Conservation (phyloP, 2,888 invertebrate species). For the Hecatera dysodea region DNA sequence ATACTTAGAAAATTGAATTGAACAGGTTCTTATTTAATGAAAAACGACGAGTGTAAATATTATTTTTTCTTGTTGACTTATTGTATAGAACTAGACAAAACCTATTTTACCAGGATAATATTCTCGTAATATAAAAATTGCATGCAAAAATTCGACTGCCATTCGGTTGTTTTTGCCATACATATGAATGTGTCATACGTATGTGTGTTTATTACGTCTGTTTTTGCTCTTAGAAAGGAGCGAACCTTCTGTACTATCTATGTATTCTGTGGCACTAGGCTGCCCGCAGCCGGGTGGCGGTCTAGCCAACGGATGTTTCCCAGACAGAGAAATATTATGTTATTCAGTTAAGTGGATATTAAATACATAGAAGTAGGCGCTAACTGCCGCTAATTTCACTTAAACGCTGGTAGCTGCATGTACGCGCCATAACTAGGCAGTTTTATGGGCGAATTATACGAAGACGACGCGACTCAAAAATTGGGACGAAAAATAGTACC, state of each 20-base stretch:
- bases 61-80: too few species aligned
- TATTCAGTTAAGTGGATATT: slow-evolving; percentile 77
- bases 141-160: background rate
- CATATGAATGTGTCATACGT: background rate
- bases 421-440: slow-evolving; percentile 55
- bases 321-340: slow-evolving; percentile 77
- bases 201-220: too few species aligned
- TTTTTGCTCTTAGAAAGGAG: background rate
- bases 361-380: slow-evolving; percentile 75
- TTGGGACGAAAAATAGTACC: slow-evolving; percentile 65
- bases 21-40: too few species aligned
- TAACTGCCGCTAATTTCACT: slow-evolving; percentile 78
- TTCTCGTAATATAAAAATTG: too few species aligned
- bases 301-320: slow-evolving; percentile 76
- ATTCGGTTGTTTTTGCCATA: background rate
- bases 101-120: too few species aligned
- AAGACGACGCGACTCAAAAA: slow-evolving; percentile 60
- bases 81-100: too few species aligned
- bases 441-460: slow-evolving; percentile 70
- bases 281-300: slow-evolving; percentile 52
- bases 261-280: slow-evolving; percentile 26
- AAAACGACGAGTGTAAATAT: too few species aligned
- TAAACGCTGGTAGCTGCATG: slow-evolving; percentile 62
- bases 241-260: background rate
- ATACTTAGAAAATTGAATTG: too few species aligned